phyloP scores from a whole-genome alignment of 2,888 invertebrate species.

The Acleris sparsana region DNA sequence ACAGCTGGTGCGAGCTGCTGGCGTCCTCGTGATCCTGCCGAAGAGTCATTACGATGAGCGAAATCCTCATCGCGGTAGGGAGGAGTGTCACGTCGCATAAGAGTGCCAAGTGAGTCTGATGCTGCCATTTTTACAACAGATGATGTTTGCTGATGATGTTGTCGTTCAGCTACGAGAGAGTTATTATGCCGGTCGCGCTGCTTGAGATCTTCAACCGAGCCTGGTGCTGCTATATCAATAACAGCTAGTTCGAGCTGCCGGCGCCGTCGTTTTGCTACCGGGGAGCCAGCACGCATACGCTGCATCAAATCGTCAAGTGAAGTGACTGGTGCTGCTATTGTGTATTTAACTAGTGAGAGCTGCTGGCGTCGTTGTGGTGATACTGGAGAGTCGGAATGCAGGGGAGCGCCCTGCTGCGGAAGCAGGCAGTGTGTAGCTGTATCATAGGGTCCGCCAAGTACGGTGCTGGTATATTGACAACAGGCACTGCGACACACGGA shows the following conservation, averaged over 20 bases:
- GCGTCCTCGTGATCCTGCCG: slow-evolving; percentile 97
- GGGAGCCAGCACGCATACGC: too few relatives aligned
- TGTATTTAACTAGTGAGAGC: slow-evolving; percentile 96
- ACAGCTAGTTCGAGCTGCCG: too few relatives aligned
- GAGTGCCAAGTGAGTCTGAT: slow-evolving; percentile 79
- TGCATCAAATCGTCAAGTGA: too few relatives aligned
- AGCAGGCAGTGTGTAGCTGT: slow-evolving; percentile 74
- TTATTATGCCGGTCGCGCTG: too few relatives aligned
- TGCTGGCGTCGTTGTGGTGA: slow-evolving; percentile 95
- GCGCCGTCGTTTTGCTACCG: too few relatives aligned
- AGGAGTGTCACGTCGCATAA: slow-evolving; percentile 77
- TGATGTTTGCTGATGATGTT: too few relatives aligned
- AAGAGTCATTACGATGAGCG: slow-evolving; percentile 94
- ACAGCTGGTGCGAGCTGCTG: slow-evolving; percentile 97
- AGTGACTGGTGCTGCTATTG: too few relatives aligned
- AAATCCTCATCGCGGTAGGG: slow-evolving; percentile 87
- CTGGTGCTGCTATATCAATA: too few relatives aligned
- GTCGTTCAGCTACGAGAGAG: too few relatives aligned
- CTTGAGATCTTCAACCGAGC: too few relatives aligned
- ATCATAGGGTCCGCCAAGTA: slow-evolving; percentile 82
- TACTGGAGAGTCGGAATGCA: slow-evolving; percentile 96
- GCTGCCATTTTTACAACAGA: background rate
- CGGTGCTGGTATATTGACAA: slow-evolving; percentile 72
- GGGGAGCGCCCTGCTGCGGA: slow-evolving; percentile 91
- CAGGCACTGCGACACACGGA: slow-evolving; percentile 97